Evolutionary conservation across 1,140 invertebrate species (phyloP).

Genomic region (Bombus breviceps): DNA sequence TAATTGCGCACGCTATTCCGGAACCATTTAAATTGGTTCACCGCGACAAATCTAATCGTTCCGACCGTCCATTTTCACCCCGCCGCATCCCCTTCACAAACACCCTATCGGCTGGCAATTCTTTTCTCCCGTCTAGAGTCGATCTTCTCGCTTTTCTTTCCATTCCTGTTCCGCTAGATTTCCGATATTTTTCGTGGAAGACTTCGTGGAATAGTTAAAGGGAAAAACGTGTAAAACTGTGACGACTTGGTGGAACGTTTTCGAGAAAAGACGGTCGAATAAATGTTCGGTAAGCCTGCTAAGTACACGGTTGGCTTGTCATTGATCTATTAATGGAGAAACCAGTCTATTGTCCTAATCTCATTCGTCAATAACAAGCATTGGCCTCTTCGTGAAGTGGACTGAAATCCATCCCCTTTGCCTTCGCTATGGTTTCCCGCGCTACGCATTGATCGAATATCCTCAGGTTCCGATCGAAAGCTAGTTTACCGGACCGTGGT

Average conservation of each 20-base stretch:
- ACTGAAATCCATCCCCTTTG: slow-evolving; percentile 8
- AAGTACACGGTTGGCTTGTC: background rate
- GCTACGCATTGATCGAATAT: background rate
- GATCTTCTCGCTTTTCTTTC: background rate
- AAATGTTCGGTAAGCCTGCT: background rate
- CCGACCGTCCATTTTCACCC: slow-evolving; percentile 29
- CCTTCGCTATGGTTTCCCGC: background rate
- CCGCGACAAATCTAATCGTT: slow-evolving; percentile 63
- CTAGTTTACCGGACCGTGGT: background rate
- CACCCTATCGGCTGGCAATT: slow-evolving; percentile 16
- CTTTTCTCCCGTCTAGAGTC: slow-evolving; percentile 16
- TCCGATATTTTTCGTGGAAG: background rate
- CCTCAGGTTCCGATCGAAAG: background rate
- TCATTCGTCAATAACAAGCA: slow-evolving; percentile 12
- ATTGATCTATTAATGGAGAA: slow-evolving; percentile 21
- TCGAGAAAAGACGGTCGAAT: background rate
- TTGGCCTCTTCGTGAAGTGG: slow-evolving; percentile 4
- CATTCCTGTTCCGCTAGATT: background rate
- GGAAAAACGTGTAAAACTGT: too few species aligned
- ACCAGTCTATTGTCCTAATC: slow-evolving; percentile 25
- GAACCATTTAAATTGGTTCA: slow-evolving; percentile 62
- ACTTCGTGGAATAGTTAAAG: too few species aligned
- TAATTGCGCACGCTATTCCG: slow-evolving; percentile 54
- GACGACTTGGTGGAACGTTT: background rate
- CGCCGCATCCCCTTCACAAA: background rate